Percentiles rank a stretch among this genome's conserved stretches.
Conservation (phyloP, 2,113 vertebrate species). For the Gasterosteus nipponicus region DNA sequence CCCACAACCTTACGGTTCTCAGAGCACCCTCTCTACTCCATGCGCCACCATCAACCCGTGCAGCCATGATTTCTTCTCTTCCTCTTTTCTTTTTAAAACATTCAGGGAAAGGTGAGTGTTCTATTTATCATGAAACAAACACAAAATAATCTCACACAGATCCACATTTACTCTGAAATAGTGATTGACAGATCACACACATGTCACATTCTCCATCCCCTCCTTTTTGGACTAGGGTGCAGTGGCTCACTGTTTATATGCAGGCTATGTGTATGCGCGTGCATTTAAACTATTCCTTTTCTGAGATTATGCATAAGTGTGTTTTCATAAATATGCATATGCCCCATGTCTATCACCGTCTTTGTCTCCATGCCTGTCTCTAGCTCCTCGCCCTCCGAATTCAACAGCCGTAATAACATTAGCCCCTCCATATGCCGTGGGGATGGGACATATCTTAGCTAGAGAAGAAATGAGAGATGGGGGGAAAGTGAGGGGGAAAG, state of each 20-base stretch:
- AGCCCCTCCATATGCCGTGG: constrained; percentile 44
- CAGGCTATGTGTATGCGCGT: constrained; percentile 5
- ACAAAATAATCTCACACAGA: constrained; percentile 28
- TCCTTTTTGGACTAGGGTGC: constrained; percentile 37
- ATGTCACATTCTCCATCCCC: constrained; percentile 41
- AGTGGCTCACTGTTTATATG: constrained; percentile 40
- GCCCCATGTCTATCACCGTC: constrained; percentile 61
- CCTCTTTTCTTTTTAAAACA: background rate
- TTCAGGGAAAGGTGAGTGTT: background rate
- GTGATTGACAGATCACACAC: constrained; percentile 38
- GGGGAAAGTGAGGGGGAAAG: constrained; percentile 67
- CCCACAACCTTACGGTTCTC: no score
- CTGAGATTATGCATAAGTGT: constrained; percentile 77
- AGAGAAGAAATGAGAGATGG: constrained; percentile 58
- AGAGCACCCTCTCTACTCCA: no score
- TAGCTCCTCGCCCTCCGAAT: constrained; percentile 50
- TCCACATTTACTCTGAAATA: constrained; percentile 7
- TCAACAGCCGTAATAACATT: constrained; percentile 62
- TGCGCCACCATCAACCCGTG: no score
- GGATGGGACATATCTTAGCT: constrained; percentile 54
- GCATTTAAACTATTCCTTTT: constrained; percentile 50
- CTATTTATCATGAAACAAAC: constrained; percentile 25
- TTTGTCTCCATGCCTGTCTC: constrained; percentile 66
- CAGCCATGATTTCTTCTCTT: no score
- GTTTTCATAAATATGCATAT: constrained; percentile 77